Evolutionary conservation across 1,140 invertebrate species (phyloP), one percentile per base, ranked within the genome.

Genomic region (Drosophila biarmipes): DNA sequence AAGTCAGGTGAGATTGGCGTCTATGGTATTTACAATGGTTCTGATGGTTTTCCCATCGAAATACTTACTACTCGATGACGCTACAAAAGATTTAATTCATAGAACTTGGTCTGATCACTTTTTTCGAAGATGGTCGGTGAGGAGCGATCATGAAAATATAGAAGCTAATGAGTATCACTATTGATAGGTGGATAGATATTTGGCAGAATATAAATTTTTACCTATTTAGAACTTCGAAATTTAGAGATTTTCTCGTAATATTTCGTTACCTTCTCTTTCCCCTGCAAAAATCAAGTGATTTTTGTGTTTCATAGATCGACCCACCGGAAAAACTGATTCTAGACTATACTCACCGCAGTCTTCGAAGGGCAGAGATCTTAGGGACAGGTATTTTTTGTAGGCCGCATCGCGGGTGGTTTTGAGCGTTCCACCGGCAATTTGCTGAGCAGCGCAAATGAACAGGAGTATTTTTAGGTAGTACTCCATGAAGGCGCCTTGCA

Each of bases 391-490:
- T 49, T 90, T 89, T 29, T 89, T 89, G 40, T 84, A 84, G 19
- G 57, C 84, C 10, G 62, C 76, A 49, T 84, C 76, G 6, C 59
- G 64, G 11, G 45, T 73, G 2, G 63, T 46, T 14, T 52, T 76
- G 14, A 77, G 49, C 11, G 55, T 29, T n/a, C 52, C 55, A 6
- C 75, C 63, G 24, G 53, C 19, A 45, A 78, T 37, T 46, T 71
- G 56, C 8, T 43, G 64, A 17, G 66, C 51, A 35, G 63, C 51
- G 48, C 57, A 78, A 84, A 77, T 51, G 27, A 51, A 34, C 67
- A 71, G 63, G 10, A 89, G 54, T 67, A 89, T 72, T 78, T 89
- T 89, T 24, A 89, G 45, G 42, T 89, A 89, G 57, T 77, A 66
- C 66, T 62, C 46, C 62, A 80, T 73, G 61, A 66, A 27, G 66